Evolutionary conservation across 2,113 vertebrate species (phyloP).

Genomic region (Alectura lathami): DNA sequence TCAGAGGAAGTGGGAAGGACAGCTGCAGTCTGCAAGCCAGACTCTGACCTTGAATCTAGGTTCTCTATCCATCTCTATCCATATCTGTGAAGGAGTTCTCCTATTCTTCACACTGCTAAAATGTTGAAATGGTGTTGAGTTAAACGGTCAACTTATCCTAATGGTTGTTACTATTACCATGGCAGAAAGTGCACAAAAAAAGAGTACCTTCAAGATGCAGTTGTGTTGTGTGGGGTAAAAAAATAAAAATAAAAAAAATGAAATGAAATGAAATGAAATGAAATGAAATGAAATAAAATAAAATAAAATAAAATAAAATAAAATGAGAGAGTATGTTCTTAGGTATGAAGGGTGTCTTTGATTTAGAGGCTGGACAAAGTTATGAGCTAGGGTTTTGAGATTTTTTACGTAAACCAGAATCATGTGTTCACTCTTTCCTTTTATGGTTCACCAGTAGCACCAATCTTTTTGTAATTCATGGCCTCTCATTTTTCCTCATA

Average conservation of each 20-base stretch:
- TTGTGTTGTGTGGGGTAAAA: rapidly evolving
- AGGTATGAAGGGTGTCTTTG: background rate
- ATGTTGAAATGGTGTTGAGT: background rate
- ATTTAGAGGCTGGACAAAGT: background rate
- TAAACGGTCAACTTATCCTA: background rate
- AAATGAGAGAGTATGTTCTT: rapidly evolving
- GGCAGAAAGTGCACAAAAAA: background rate
- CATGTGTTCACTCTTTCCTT: background rate
- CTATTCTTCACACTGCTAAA: background rate
- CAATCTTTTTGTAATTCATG: background rate
- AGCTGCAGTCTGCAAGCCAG: background rate
- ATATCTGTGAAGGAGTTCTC: too few species aligned
- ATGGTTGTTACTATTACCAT: background rate
- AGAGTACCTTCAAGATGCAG: background rate
- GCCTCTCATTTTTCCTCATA: background rate
- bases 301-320: too few species aligned
- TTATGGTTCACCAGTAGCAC: background rate
- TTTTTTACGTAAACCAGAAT: background rate
- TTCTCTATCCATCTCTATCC: too few species aligned
- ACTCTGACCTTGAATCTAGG: background rate
- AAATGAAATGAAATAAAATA: rapidly evolving
- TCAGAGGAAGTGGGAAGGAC: background rate
- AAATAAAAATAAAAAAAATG: too few species aligned
- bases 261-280: too few species aligned
- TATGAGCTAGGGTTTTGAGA: background rate